Percentiles rank a stretch among this genome's conserved stretches.
Evolutionary conservation across 2,888 invertebrate genomes (phyloP).

Genomic region (Leistus spinibarbis): DNA sequence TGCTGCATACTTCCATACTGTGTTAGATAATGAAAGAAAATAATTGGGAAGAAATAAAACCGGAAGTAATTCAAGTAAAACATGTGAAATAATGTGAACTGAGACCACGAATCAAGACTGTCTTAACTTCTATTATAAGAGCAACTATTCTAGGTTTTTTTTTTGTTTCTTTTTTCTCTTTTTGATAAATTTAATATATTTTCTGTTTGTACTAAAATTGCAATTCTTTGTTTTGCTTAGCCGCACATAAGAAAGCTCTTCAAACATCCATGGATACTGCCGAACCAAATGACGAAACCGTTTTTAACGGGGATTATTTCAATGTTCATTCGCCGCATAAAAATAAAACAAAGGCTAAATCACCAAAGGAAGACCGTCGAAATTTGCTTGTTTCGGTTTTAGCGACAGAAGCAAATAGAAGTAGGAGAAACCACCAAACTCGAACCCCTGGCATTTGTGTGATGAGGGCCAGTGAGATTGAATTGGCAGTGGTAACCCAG

Average conservation of each 20-base stretch:
- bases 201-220: background rate
- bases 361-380: background rate
- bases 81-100: conserved; percentile 33
- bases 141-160: conserved; percentile 48
- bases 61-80: conserved; percentile 45
- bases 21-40: conserved; percentile 59
- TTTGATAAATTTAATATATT: background rate
- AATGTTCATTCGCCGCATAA: conserved; percentile 18
- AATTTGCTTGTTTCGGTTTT: background rate
- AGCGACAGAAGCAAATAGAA: background rate
- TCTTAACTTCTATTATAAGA: conserved; percentile 45
- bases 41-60: conserved; percentile 62
- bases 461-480: background rate
- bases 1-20: conserved; percentile 56
- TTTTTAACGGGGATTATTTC: conserved; percentile 22
- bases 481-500: background rate
- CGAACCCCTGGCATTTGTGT: background rate
- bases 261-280: background rate
- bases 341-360: background rate
- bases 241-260: conserved; percentile 18
- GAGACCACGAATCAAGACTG: conserved; percentile 40
- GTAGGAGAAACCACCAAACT: background rate
- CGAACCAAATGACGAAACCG: background rate
- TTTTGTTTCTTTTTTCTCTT: background rate
- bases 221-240: background rate